Evolutionary conservation across 1,140 invertebrate species (phyloP), one percentile per base, ranked within the genome.

Genomic region (Drosophila parabipectinata): DNA sequence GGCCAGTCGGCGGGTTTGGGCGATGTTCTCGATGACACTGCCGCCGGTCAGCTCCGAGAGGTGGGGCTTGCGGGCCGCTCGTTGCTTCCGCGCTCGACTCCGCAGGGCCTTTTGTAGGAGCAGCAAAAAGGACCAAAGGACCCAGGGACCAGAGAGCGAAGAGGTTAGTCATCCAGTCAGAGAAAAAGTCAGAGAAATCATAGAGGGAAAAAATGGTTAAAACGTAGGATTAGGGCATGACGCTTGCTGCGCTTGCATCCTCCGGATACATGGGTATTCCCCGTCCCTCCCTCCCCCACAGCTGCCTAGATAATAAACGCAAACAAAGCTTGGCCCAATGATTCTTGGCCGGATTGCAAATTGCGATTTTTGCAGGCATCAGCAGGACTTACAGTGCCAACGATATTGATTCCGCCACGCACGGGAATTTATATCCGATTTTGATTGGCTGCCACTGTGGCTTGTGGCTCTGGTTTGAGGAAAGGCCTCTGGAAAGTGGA

Each of bases 21-120:
- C 95, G 53, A 97, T 94, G 92, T 98, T 98, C 92, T 98, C 97
- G 91, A 98, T 97, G 73, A 98, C 96, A 83, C 96, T 96, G 28
- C 96, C 96, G 1, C 95, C 95, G 58, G 95, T 95, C 55, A 96
- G 95, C 45, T 94, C 93, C 8, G 94, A 94, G 64, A 95, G 92
- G 72, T 95, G 94, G 4, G 96, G 95, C 91, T 96, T 96, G 69
- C 96, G 94, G 30, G 95, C 95, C 28, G 95, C 94, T 52, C 95
- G 93, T 72, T 96, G 95, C 91, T 97, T 97, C 84, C 95, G 95
- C 15, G 97, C 97, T 75, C 98, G 94, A 69, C 95, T 95, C 45
- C 96, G 94, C 84, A 99, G 91, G 12, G 94, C 94, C 94, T 94
- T 37, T 37, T 12, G 87, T 3, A 2, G 28, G 26, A 28, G 21